Evolutionary conservation across 2,113 vertebrate genomes (phyloP).

Genomic region (Syngnathus floridae): DNA sequence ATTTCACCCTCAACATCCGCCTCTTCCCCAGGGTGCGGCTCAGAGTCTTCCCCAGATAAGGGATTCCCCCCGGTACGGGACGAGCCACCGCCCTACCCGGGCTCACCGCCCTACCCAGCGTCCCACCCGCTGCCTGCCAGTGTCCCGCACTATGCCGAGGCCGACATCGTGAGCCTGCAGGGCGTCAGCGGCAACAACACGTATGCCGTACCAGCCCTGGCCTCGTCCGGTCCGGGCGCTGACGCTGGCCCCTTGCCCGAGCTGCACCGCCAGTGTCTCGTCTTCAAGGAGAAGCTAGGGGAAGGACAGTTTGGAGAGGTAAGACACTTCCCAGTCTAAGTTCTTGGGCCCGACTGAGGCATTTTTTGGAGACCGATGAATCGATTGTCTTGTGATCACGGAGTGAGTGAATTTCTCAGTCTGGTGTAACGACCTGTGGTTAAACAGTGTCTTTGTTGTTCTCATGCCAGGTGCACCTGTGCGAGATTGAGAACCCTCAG

Average conservation of each 20-base stretch:
- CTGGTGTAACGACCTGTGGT: not conserved
- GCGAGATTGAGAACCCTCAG: constrained; percentile 84
- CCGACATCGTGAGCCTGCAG: constrained; percentile 87
- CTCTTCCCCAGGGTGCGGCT: constrained; percentile 68
- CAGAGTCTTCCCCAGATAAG: constrained; percentile 75
- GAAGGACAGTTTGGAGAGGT: constrained; percentile 95
- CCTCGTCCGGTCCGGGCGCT: constrained; percentile 65
- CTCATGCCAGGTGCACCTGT: constrained; percentile 80
- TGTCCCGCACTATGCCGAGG: constrained; percentile 90
- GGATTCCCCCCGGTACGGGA: constrained; percentile 60
- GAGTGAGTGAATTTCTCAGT: not conserved
- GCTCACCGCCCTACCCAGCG: constrained; percentile 70
- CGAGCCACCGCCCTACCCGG: constrained; percentile 71
- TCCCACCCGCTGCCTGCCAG: constrained; percentile 72
- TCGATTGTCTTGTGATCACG: not conserved
- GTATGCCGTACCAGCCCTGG: constrained; percentile 83
- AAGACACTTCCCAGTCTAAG: not conserved
- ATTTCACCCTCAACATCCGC: constrained; percentile 21
- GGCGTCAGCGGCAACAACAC: constrained; percentile 89
- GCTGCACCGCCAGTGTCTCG: constrained; percentile 79
- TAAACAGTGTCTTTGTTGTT: constrained; percentile 13
- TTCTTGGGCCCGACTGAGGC: no score
- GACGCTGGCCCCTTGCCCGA: constrained; percentile 78
- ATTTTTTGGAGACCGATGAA: no score
- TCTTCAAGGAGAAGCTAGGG: constrained; percentile 90